Base-by-base conservation (phyloP, 2,888 invertebrate species). In the Meiosimyza decipiens region DNA sequence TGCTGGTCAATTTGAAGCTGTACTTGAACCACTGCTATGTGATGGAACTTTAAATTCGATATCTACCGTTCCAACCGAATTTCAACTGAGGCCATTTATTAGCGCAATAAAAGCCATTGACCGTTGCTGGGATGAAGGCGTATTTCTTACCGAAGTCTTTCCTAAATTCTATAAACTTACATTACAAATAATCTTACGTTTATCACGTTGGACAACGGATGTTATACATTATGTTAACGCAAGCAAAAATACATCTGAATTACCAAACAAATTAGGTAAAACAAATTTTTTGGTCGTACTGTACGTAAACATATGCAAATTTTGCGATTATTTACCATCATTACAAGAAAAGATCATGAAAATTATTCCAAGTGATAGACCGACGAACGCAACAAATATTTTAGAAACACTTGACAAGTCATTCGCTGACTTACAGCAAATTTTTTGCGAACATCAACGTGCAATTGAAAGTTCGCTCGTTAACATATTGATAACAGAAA, bases 81-180 rank as follows among this genome's bases (percentile, higher is more conserved):
- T 80, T 73, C 81, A 83, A n/a, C 75, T 84, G 50, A 40, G 72
- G 3, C 73, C 84, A 5, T 90, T 90, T 15, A 82, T 86, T 74
- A 85, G 87, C 0, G 86, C 90, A n/a, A 89, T 90, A 86, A 82
- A 87, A 22, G 89, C 89, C 75, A 82, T 93, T 57, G 79, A 85
- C 54, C 88, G 86, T 60, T 94, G 95, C 84, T 98, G 97, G 94
- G 88, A 91, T 2, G 90, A 92, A 18, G 93, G 93, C 49, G 90
- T 97, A 9, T 97, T 92, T 85, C 90, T 98, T 67, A 89, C 91
- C 33, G 92, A 95, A 72, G 88, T 95, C 1, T 91, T 91, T 71
- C 93, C 93, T 82, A 93, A 94, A 83, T 96, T 98, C 88, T 95
- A 95, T 91, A 97, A 96, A 87, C 89, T 98, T 9, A 93, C 93